phyloP scores from a whole-genome alignment of 2,113 vertebrate species.

The Colaptes auratus region DNA sequence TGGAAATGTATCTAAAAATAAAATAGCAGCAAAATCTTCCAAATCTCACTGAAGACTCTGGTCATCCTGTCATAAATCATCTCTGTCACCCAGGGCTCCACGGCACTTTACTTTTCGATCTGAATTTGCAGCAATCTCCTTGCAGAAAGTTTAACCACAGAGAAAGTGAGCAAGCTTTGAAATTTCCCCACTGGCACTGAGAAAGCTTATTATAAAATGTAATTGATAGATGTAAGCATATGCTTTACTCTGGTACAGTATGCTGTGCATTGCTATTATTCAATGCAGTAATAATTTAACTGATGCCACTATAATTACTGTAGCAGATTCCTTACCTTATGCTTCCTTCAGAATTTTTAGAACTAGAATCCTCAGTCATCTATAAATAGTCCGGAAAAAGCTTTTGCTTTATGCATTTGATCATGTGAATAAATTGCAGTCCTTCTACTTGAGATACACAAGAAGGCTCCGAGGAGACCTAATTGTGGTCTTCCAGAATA shows the following conservation, averaged over 20 bases:
- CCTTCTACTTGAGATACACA: background rate
- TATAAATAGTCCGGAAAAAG: constrained; percentile 13
- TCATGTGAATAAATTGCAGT: constrained; percentile 14
- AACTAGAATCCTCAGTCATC: background rate
- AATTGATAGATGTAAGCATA: background rate
- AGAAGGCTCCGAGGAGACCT: too few relatives aligned
- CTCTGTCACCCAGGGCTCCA: background rate
- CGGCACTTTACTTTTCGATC: constrained; percentile 31
- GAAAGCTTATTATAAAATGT: constrained; percentile 6
- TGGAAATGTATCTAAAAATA: constrained; percentile 29
- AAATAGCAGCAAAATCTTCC: constrained; percentile 7
- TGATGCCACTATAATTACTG: constrained; percentile 25
- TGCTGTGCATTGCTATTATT: background rate
- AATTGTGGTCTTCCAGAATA: too few relatives aligned
- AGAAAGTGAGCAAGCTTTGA: background rate
- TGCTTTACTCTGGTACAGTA: background rate
- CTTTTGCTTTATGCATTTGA: constrained; percentile 1
- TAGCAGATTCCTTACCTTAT: background rate
- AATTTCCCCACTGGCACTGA: background rate
- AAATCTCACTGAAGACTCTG: background rate
- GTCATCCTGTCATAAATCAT: constrained; percentile 19
- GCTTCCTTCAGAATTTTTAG: constrained; percentile 14
- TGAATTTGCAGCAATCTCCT: constrained; percentile 12
- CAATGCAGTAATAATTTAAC: constrained; percentile 6
- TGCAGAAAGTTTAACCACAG: constrained; percentile 24